Percentiles rank a stretch among this genome's conserved stretches.
These are phyloP conservation scores for Diuraphis noxia DNA, from an alignment of 1,140 invertebrate species.

Conservation along the genomic window DNA sequence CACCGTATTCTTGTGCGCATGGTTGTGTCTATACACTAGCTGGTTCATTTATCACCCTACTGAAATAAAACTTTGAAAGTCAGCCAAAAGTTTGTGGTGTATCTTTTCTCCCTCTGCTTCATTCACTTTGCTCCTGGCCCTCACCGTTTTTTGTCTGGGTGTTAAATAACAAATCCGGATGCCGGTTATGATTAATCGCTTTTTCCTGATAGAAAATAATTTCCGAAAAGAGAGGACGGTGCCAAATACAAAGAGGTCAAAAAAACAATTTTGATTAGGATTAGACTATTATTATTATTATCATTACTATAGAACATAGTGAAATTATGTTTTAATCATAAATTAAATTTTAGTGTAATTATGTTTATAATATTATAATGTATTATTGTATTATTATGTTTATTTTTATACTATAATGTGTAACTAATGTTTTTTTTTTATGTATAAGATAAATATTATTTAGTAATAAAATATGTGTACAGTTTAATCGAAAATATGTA, in stretches of 20 bases:
- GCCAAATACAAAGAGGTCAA: constrained; percentile 27
- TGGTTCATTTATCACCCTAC: constrained; percentile 30
- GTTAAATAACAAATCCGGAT: constrained; percentile 49
- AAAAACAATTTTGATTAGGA: constrained; percentile 23
- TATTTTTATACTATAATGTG: not conserved
- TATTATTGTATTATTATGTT: not conserved
- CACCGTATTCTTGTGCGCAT: not conserved
- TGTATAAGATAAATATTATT: constrained; percentile 12
- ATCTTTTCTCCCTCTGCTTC: constrained; percentile 5
- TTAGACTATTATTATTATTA: constrained; percentile 10
- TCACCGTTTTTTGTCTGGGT: not conserved
- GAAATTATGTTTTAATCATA: constrained; percentile 29
- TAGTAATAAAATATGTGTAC: constrained; percentile 45
- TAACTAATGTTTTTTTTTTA: not conserved
- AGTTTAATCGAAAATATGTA: not conserved
- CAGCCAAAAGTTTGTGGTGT: constrained; percentile 35
- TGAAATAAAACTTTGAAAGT: constrained; percentile 32
- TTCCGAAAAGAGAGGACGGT: not conserved
- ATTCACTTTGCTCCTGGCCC: not conserved
- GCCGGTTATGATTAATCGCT: constrained; percentile 38
- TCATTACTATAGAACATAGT: not conserved
- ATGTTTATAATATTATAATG: constrained; percentile 36
- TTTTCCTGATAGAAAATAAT: not conserved
- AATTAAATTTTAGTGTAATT: constrained; percentile 39
- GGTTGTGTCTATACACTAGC: no score